These are phyloP conservation scores for Maconellicoccus hirsutus DNA, from an alignment of 1,140 invertebrate genomes.

Conservation along the genomic window DNA sequence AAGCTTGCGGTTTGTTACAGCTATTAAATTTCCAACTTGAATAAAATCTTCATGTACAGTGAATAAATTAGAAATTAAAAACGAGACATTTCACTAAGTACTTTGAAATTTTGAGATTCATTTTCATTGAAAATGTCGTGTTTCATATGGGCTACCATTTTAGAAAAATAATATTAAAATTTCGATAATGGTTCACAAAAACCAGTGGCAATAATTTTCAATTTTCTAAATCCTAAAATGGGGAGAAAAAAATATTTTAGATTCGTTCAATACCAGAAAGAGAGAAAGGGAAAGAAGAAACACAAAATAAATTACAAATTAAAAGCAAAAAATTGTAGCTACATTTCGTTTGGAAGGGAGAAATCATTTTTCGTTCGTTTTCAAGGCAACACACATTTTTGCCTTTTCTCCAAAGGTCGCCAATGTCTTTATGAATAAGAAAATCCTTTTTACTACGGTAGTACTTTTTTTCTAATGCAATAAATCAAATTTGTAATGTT, in stretches of 20 bases:
- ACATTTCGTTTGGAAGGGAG: not conserved
- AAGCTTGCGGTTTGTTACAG: no score
- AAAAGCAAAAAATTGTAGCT: not conserved
- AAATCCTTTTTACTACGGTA: not conserved
- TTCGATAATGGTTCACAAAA: not conserved
- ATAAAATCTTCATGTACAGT: no score
- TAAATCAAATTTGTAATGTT: not conserved
- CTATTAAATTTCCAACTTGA: no score
- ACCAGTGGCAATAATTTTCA: not conserved
- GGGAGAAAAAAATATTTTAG: not conserved
- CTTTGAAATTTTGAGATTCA: no score
- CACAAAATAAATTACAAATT: constrained; percentile 6
- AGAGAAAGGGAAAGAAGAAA: not conserved
- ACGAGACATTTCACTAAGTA: no score
- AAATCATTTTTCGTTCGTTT: not conserved
- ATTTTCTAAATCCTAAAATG: not conserved
- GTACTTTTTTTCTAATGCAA: not conserved
- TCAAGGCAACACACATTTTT: not conserved
- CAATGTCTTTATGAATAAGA: not conserved
- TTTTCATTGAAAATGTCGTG: no score
- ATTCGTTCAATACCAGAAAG: not conserved
- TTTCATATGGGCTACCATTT: no score
- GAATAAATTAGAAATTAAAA: no score
- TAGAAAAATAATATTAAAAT: no score
- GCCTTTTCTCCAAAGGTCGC: not conserved